phyloP scores from a whole-genome alignment of 1,140 invertebrate species.

The Xylocopa sonorina region DNA sequence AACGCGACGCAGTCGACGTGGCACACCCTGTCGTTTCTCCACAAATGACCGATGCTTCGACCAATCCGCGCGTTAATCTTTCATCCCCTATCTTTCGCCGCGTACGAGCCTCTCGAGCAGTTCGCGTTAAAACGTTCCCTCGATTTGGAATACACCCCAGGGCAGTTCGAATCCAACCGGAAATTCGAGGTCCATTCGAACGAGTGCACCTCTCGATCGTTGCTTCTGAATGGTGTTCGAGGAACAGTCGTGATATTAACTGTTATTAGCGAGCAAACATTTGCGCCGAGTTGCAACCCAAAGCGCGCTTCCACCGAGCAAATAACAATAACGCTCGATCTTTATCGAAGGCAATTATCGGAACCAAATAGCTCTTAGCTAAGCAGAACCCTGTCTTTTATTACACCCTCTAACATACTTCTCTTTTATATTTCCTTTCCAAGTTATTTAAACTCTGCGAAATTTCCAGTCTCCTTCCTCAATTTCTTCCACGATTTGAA shows the following conservation, averaged over 20 bases:
- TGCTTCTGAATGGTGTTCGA: not conserved
- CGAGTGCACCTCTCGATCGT: no score
- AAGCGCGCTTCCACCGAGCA: not conserved
- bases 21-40: not conserved
- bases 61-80: not conserved
- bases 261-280: not conserved
- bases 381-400: not conserved
- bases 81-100: not conserved
- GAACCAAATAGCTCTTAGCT: accelerated
- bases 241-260: not conserved
- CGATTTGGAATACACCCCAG: not conserved
- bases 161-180: no score
- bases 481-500: no score
- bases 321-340: conserved; percentile 3
- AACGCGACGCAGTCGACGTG: conserved; percentile 28
- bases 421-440: not conserved
- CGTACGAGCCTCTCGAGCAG: not conserved
- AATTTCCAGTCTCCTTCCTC: no score
- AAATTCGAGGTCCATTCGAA: not conserved
- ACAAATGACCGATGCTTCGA: not conserved
- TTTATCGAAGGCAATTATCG: not conserved
- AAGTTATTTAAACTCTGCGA: no score
- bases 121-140: not conserved
- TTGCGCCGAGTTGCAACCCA: no score
- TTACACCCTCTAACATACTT: not conserved